phyloP scores from a whole-genome alignment of 2,113 vertebrate genomes.

The Globicephala melas region DNA sequence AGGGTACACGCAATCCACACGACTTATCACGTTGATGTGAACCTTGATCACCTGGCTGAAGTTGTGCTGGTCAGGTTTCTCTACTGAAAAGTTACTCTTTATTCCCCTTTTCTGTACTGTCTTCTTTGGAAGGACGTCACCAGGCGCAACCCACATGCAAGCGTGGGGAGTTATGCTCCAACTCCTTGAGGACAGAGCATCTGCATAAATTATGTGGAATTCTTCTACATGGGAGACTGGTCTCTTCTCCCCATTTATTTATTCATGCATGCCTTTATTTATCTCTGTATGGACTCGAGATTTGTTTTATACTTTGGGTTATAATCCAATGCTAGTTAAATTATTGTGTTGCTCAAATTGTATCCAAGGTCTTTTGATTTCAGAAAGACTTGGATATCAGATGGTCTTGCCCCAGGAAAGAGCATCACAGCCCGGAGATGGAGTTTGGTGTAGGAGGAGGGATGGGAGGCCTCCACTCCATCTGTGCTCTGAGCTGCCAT shows the following conservation, averaged over 20 bases:
- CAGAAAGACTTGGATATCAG: background rate
- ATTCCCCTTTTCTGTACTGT: background rate
- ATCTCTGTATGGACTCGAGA: background rate
- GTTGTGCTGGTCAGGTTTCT: background rate
- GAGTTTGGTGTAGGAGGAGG: background rate
- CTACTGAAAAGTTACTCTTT: background rate
- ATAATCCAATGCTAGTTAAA: background rate
- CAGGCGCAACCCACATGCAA: fast-evolving
- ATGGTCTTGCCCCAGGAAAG: background rate
- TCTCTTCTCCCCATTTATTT: background rate
- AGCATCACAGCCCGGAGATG: fast-evolving
- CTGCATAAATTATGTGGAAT: background rate
- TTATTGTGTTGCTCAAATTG: background rate
- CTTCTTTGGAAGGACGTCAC: background rate
- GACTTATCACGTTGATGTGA: background rate
- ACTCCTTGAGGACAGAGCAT: background rate
- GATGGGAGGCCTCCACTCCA: background rate
- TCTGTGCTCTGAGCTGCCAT: background rate
- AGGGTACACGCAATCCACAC: fast-evolving
- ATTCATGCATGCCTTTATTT: background rate
- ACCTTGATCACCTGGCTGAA: background rate
- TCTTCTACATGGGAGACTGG: background rate
- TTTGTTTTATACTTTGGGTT: constrained; percentile 7
- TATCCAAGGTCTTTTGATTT: background rate
- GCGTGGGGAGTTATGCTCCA: background rate